A percentile compares a stretch with the other conserved stretches of the same genome.
Evolutionary conservation across 2,113 vertebrate species (phyloP).

Genomic region (Nanorana parkeri): DNA sequence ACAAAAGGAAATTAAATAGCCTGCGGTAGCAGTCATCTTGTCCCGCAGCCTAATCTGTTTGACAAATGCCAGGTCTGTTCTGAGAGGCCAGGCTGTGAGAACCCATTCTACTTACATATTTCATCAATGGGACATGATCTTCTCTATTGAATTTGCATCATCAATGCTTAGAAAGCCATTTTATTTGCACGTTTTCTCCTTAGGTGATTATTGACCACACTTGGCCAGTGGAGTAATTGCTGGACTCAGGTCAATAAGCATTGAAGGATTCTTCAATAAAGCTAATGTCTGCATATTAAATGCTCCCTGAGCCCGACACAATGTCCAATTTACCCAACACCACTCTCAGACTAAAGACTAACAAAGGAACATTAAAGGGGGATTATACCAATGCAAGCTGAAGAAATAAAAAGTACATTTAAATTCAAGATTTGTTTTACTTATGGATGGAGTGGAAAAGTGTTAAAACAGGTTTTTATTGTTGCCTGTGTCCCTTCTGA

Average conservation of each 20-base stretch:
- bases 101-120: slow-evolving; percentile 17
- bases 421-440: too few relatives aligned
- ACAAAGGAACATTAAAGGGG: slow-evolving; percentile 34
- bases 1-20: too few relatives aligned
- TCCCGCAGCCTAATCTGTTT: neutral
- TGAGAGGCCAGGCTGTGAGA: slow-evolving; percentile 10
- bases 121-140: slow-evolving; percentile 26
- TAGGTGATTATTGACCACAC: slow-evolving; percentile 38
- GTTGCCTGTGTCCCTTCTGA: too few relatives aligned
- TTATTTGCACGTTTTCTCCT: slow-evolving; percentile 44
- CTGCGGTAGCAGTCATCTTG: neutral
- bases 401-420: too few relatives aligned
- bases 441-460: too few relatives aligned
- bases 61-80: neutral
- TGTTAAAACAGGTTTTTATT: too few relatives aligned
- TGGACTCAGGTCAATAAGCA: slow-evolving; percentile 48
- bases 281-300: slow-evolving; percentile 52
- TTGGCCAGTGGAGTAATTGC: slow-evolving; percentile 22
- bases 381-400: neutral
- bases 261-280: slow-evolving; percentile 45
- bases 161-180: slow-evolving; percentile 45
- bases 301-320: slow-evolving; percentile 21
- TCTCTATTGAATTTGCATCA: slow-evolving; percentile 32
- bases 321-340: slow-evolving; percentile 8
- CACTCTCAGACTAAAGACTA: slow-evolving; percentile 20